These are phyloP conservation scores for Tipula confusa DNA, from an alignment of 2,888 invertebrate genomes.

Conservation along the genomic window DNA sequence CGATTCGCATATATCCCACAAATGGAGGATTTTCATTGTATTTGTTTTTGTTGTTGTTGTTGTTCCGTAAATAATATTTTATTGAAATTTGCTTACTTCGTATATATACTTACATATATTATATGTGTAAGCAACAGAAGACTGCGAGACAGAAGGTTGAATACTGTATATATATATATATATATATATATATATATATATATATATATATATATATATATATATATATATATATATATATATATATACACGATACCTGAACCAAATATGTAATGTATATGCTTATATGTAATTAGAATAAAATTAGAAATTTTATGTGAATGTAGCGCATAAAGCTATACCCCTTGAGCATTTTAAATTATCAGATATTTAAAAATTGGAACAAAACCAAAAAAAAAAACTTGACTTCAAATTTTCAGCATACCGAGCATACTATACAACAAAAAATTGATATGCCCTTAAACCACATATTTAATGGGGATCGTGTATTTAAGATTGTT, in stretches of 20 bases:
- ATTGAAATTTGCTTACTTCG: background rate
- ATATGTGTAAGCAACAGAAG: background rate
- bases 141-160: background rate
- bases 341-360: background rate
- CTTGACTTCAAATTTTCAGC: background rate
- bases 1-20: background rate
- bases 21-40: background rate
- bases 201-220: background rate
- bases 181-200: background rate
- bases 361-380: conserved; percentile 12
- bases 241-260: background rate
- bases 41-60: background rate
- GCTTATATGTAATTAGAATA: conserved; percentile 15
- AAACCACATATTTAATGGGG: conserved; percentile 3
- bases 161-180: background rate
- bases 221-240: background rate
- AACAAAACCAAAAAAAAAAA: background rate
- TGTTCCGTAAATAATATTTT: background rate
- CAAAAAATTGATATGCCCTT: background rate
- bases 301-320: conserved; percentile 25
- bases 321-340: background rate
- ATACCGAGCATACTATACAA: background rate
- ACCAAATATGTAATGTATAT: background rate
- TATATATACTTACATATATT: background rate
- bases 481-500: background rate